Percentiles rank a stretch among this genome's conserved stretches.
These are phyloP conservation scores for Ovis canadensis DNA, from an alignment of 2,113 vertebrate species.

Conservation along the genomic window DNA sequence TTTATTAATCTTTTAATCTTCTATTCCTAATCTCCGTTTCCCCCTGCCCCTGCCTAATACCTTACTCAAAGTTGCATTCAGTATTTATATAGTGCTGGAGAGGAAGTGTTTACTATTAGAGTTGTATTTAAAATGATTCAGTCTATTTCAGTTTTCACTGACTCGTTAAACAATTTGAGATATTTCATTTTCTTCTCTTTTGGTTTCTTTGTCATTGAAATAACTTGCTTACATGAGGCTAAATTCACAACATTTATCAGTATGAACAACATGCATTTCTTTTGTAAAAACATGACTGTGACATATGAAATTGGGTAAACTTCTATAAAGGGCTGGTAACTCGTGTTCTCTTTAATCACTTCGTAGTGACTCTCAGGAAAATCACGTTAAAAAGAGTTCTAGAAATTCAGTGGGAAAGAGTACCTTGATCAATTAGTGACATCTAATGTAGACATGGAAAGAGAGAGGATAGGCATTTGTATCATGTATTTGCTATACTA, in stretches of 20 bases:
- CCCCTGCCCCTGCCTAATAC: not conserved
- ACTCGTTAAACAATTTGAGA: not conserved
- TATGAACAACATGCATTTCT: not conserved
- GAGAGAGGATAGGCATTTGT: not conserved
- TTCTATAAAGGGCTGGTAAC: not conserved
- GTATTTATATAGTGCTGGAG: not conserved
- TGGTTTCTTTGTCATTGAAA: not conserved
- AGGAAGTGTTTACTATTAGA: not conserved
- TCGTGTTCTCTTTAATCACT: not conserved
- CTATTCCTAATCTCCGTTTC: not conserved
- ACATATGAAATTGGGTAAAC: not conserved
- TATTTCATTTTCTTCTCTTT: not conserved
- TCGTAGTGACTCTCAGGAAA: not conserved
- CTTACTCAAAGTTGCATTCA: not conserved
- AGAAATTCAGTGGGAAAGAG: not conserved
- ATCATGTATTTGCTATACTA: not conserved
- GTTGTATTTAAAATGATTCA: not conserved
- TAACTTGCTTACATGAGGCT: not conserved
- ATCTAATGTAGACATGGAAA: not conserved
- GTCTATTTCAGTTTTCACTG: not conserved
- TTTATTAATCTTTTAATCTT: not conserved
- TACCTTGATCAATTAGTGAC: not conserved
- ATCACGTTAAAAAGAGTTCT: not conserved
- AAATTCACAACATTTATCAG: not conserved
- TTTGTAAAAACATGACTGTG: not conserved